Evolutionary conservation across 2,888 invertebrate genomes (phyloP).

Genomic region (Odontocolon sp.): DNA sequence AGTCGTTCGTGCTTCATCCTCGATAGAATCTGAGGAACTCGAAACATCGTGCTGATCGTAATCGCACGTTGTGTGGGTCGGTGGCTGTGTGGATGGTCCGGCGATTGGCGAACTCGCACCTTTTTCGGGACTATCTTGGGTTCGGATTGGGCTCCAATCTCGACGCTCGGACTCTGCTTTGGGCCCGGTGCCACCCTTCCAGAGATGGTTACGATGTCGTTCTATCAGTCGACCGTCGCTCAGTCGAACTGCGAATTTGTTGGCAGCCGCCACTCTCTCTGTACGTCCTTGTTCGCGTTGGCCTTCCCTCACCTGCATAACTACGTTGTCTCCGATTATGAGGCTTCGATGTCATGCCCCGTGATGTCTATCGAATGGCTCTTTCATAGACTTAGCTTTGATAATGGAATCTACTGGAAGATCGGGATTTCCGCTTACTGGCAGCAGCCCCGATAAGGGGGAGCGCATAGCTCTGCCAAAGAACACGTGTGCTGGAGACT

Average conservation of each 20-base stretch:
- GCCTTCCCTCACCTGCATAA: constrained; percentile 16
- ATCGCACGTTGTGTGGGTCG: constrained; percentile 2
- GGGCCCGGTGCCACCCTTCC: constrained; percentile 24
- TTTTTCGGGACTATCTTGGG: too few species aligned
- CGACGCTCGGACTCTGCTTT: not conserved
- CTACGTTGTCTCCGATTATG: constrained; percentile 24
- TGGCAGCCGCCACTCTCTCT: constrained; percentile 2
- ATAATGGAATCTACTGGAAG: not conserved
- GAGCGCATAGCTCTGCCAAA: constrained; percentile 26
- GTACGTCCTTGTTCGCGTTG: constrained; percentile 18
- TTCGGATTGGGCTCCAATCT: constrained; percentile 29
- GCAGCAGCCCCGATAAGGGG: constrained; percentile 26
- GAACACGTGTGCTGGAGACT: constrained; percentile 29
- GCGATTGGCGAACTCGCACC: not conserved
- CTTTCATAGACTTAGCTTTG: constrained; percentile 14
- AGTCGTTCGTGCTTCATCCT: too few species aligned
- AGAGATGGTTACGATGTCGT: constrained; percentile 14
- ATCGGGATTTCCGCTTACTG: too few species aligned
- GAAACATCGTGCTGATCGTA: not conserved
- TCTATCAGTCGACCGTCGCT: constrained; percentile 14
- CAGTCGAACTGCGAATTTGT: constrained; percentile 13
- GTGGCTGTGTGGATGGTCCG: constrained; percentile 10
- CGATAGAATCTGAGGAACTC: constrained; percentile 6
- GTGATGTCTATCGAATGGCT: constrained; percentile 21
- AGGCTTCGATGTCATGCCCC: constrained; percentile 24